Evolutionary conservation across 2,888 invertebrate genomes (phyloP).

Genomic region (Orchesella flavescens): DNA sequence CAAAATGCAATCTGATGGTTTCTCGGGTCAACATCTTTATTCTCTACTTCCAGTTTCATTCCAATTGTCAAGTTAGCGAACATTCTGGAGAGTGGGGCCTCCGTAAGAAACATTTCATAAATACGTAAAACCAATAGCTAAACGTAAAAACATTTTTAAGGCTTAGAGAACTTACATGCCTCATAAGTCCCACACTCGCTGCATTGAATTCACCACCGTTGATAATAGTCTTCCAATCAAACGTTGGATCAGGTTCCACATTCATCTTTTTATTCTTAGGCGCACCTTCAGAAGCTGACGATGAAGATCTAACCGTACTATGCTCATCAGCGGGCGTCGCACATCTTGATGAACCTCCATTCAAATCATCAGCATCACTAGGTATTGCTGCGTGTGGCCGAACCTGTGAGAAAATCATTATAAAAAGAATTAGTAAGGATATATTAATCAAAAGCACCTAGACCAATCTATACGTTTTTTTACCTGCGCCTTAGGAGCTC

Average conservation of each 20-base stretch:
- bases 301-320: constrained; percentile 58
- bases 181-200: constrained; percentile 88
- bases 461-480: no score
- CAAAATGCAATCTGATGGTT: constrained; percentile 91
- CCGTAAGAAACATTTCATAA: no score
- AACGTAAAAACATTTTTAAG: no score
- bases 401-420: no score
- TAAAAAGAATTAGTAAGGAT: no score
- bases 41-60: constrained; percentile 94
- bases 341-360: constrained; percentile 54
- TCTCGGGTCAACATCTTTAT: constrained; percentile 88
- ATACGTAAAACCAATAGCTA: no score
- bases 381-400: constrained; percentile 21
- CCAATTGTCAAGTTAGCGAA: constrained; percentile 93
- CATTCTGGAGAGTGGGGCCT: constrained; percentile 89
- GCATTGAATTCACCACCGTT: constrained; percentile 82
- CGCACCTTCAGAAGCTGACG: constrained; percentile 65
- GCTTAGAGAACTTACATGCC: no score
- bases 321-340: constrained; percentile 61
- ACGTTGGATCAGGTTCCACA: constrained; percentile 78
- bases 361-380: constrained; percentile 53
- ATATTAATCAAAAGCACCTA: no score
- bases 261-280: constrained; percentile 67
- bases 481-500: constrained; percentile 18
- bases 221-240: constrained; percentile 78